Evolutionary conservation across 2,888 invertebrate genomes (phyloP).

Genomic region (Drosophila neotestacea): DNA sequence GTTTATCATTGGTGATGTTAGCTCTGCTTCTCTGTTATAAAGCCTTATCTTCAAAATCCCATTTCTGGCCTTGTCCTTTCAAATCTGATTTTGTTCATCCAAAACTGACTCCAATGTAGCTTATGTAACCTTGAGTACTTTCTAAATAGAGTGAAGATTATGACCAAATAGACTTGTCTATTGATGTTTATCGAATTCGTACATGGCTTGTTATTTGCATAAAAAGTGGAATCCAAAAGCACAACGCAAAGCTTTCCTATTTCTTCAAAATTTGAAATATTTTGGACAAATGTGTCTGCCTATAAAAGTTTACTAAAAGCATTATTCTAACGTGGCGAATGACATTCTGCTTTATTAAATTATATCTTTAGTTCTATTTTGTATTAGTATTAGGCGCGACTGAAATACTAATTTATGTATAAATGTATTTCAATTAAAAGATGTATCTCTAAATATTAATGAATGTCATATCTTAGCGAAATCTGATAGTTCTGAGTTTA

Average conservation of each 20-base stretch:
- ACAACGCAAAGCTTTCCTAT: slow-evolving; percentile 22
- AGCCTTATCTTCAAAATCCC: too few species aligned
- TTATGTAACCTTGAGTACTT: not conserved
- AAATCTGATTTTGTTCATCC: too few species aligned
- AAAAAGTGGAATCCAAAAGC: slow-evolving; percentile 14
- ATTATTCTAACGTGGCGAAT: slow-evolving; percentile 12
- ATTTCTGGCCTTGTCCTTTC: too few species aligned
- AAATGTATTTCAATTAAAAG: not conserved
- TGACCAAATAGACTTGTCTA: not conserved
- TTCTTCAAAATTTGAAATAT: slow-evolving; percentile 8
- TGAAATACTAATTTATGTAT: not conserved
- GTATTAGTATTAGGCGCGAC: slow-evolving; percentile 2
- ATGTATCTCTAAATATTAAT: not conserved
- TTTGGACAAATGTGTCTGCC: slow-evolving; percentile 3
- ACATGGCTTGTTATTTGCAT: slow-evolving; percentile 11
- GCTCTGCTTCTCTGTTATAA: too few species aligned
- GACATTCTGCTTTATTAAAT: slow-evolving; percentile 3
- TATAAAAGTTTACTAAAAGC: slow-evolving; percentile 16
- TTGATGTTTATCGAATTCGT: slow-evolving; percentile 1
- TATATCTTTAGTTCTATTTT: slow-evolving; percentile 8
- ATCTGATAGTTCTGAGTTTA: not conserved
- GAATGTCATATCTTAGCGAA: not conserved
- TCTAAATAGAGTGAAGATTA: not conserved
- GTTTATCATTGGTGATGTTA: too few species aligned
- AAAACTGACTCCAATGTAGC: too few species aligned